Base-by-base conservation (phyloP, 2,113 vertebrate genomes). In the Chitala chitala region DNA sequence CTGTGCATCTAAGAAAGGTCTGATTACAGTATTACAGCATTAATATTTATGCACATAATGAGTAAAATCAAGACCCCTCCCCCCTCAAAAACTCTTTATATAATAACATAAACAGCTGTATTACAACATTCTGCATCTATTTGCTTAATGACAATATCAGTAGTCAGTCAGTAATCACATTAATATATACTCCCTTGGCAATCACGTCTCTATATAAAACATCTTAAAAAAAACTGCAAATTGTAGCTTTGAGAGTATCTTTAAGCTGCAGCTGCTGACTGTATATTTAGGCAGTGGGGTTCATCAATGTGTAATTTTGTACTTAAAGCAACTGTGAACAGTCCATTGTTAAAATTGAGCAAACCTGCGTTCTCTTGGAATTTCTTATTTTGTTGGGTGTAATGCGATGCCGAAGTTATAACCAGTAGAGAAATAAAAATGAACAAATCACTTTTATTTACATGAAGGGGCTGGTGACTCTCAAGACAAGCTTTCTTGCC, bases 21-120 rank as follows among this genome's bases (percentile, higher is more conserved):
- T 46, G 64, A 68, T 68, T 38, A 68, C n/a, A 7, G 44, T 68
- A 26, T 22, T 1, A 15, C 42, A 15, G 64, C 42, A 68, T 68
- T 24, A 46, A 68, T 68, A 68, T 48, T 46, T 68, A 68, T 66
- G 63, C 3, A 3, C 63, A 42, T 66, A 38, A 42, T 64, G 13
- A 59, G 31, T 51, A 20, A 51, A 51, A 15, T 10, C 12, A 51
- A 2, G 48, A 8, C 12, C 12, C 20, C 48, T 51, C 48, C 20
- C 20, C 7, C 48, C 20, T 51, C 12, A 2, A 51, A 51, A n/a
- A n/a, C n/a, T n/a, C n/a, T n/a, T n/a, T n/a, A 53, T 20, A 53
- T 12, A 20, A 53, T 53, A 53, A 53, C 50, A 17, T 15, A 17
- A 13, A 53, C 50, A 15, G 53, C 53, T 22, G 15, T n/a, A 7